Evolutionary conservation across 1,140 invertebrate genomes (phyloP), one percentile per base, ranked within the genome.

Genomic region (Drosophila quadrilineata): DNA sequence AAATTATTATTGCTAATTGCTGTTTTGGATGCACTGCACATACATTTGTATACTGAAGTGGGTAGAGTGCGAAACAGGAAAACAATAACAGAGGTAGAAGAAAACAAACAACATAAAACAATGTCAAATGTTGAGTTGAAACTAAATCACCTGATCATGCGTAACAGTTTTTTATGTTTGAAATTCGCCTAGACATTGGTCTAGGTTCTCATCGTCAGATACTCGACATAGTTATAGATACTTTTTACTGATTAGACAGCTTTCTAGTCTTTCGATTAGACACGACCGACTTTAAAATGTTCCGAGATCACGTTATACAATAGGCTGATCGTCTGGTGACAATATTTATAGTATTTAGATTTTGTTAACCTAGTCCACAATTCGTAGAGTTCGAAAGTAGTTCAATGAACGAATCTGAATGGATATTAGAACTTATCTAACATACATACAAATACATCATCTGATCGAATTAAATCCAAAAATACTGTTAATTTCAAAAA

Each of bases 1-100:
- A 56, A 63, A 63, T 6, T 45, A 40, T 35, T 57, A 41, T 49
- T 24, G 53, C 53, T 57, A 57, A 64, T 64, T 64, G 52, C 28
- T 57, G 26, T 41, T 64, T 64, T 29, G 17, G 31, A 46, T 56
- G 50, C 41, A 56, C 6, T 38, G 10, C 31, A 56, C 40, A 48
- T 48, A 36, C 28, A 24, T n/a, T n/a, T n/a, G n/a, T n/a, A n/a
- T n/a, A n/a, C n/a, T n/a, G n/a, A n/a, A n/a, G n/a, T n/a, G n/a
- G n/a, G 14, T 24, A 12, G 21, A 41, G 24, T 59, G 36, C 17
- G 46, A 49, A 48, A 35, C 4, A n/a, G 28, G 12, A 43, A 43
- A 26, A 21, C 17, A 21, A 10, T 21, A 6, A 43, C 45, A 5
- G 9, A 45, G n/a, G n/a, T 43, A 43, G 22, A 52, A 19, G 24